Conservation (phyloP, 2,797 vertebrate genomes). For the Myioborus miniatus region DNA sequence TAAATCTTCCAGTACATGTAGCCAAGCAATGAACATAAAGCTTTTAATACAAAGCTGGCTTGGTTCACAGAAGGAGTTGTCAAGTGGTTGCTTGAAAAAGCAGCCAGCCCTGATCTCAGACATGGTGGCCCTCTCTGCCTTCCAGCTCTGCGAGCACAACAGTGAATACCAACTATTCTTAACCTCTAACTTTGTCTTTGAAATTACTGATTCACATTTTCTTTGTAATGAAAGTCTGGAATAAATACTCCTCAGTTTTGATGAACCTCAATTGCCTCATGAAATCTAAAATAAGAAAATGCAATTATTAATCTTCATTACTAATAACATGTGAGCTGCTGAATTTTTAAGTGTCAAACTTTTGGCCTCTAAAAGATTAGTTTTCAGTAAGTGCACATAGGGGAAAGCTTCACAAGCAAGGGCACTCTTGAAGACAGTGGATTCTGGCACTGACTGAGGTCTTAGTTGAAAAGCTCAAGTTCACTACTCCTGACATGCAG, state of each 20-base stretch:
- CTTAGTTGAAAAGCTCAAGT: background rate
- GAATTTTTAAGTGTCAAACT: background rate
- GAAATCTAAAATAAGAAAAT: background rate
- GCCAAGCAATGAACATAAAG: slow-evolving; percentile 25
- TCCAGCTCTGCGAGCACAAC: background rate
- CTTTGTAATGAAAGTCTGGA: background rate
- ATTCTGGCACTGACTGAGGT: background rate
- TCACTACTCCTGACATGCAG: background rate
- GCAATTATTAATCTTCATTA: background rate
- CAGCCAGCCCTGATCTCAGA: background rate
- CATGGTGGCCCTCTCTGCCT: background rate
- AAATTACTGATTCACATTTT: background rate
- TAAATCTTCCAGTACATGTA: background rate
- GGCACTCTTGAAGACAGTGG: background rate
- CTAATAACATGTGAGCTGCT: background rate
- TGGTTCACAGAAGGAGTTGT: background rate
- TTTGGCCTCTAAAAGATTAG: background rate
- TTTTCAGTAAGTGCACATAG: background rate
- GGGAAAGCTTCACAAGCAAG: background rate
- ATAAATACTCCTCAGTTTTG: background rate
- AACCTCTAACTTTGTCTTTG: background rate
- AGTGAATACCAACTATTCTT: background rate
- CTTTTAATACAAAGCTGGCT: slow-evolving; percentile 12
- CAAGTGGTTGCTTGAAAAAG: background rate
- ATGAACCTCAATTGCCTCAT: background rate